Evolutionary conservation across 1,140 invertebrate genomes (phyloP).

Genomic region (Drosophila nigrodunni): DNA sequence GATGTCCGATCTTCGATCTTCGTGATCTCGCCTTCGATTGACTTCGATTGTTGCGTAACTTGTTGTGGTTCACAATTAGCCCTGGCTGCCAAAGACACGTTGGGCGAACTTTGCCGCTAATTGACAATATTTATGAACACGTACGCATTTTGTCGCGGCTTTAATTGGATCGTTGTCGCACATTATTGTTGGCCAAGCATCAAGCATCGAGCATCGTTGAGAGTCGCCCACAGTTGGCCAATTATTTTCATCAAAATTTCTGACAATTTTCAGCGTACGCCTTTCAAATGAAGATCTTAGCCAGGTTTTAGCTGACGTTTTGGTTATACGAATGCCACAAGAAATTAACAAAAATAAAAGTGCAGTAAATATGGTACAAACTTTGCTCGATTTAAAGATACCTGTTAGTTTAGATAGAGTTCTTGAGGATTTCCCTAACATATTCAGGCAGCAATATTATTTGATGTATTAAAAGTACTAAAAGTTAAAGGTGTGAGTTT

Average conservation of each 20-base stretch:
- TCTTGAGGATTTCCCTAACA: too few species aligned
- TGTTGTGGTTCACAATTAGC: conserved; percentile 71
- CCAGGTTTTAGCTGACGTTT: conserved; percentile 52
- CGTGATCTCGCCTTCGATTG: conserved; percentile 2
- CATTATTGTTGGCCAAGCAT: neutral
- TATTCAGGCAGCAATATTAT: too few species aligned
- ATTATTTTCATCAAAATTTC: conserved; percentile 84
- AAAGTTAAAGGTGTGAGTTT: too few species aligned
- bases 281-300: conserved; percentile 67
- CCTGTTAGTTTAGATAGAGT: too few species aligned
- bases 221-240: conserved; percentile 59
- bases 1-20: neutral
- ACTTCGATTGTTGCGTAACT: conserved; percentile 68
- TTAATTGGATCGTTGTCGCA: conserved; percentile 65
- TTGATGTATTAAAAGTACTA: too few species aligned
- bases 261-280: conserved; percentile 67
- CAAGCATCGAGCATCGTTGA: conserved; percentile 54
- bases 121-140: conserved; percentile 84
- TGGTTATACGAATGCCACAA: conserved; percentile 70
- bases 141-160: conserved; percentile 80
- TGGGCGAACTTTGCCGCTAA: conserved; percentile 51
- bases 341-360: conserved; percentile 4
- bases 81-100: conserved; percentile 27
- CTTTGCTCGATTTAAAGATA: too few species aligned
- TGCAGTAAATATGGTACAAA: too few species aligned